Base-by-base conservation (phyloP, 2,888 invertebrate genomes). In the Dugesia japonica region DNA sequence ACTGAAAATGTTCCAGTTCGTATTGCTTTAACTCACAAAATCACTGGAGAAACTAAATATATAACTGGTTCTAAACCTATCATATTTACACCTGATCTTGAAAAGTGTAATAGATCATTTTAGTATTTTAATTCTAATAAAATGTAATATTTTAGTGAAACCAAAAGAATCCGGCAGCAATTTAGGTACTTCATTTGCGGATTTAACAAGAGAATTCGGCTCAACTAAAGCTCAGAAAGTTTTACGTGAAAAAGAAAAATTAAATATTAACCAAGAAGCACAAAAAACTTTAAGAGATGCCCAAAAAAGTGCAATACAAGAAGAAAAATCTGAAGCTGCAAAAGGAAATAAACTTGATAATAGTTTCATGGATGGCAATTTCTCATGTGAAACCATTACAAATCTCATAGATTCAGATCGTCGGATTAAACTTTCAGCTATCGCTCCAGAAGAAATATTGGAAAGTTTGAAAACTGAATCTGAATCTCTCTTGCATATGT, bases 341-440 rank as follows among this genome's bases (percentile, higher is more conserved):
- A 56, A 56, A 56, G 56, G 56, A 56, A 56, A 56, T n/a, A 56
- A 56, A 56, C 56, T 56, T 23, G 56, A 56, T 13, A n/a, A 56
- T 20, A 20, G 56, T 23, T 20, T n/a, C 1, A 4, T 56, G 4
- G 56, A 56, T n/a, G n/a, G 56, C 56, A 56, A n/a, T n/a, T 13
- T 56, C 4, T 56, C 9, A 4, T 4, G 4, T 4, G 56, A 4
- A 13, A 9, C 56, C n/a, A 56, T 56, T 4, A 9, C 56, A 20
- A 56, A n/a, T n/a, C 17, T 56, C 4, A 56, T 56, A 9, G 56
- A 56, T 23, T 1, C n/a, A n/a, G 56, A 56, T 56, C 4, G 17
- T 20, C 7, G 23, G 4, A 56, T 56, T 23, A 56, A 56, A 56
- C 17, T 56, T 20, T 56, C 56, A 1, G 17, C n/a, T 13, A 56